Conservation (phyloP, 2,888 invertebrate genomes). For the Rhogogaster chlorosoma region DNA sequence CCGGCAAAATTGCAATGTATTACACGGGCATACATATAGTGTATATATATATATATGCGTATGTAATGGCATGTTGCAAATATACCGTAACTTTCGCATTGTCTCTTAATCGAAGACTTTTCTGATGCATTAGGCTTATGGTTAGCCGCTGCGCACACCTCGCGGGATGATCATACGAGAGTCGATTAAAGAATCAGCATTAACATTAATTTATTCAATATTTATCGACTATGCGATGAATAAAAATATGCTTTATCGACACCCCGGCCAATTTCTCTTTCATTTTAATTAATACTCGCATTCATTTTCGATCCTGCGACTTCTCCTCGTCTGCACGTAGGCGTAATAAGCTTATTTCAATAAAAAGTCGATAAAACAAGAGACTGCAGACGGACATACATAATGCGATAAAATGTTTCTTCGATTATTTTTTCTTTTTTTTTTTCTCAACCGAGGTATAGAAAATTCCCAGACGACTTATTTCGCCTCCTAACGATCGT, state of each 20-base stretch:
- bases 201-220: slow-evolving; percentile 2
- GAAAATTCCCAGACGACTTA: background rate
- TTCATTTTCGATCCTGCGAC: background rate
- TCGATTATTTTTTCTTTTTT: too few species aligned
- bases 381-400: background rate
- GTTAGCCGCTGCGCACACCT: background rate
- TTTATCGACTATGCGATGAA: background rate
- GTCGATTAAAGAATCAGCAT: background rate
- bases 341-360: background rate
- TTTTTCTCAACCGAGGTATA: too few species aligned
- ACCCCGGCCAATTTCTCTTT: slow-evolving; percentile 13
- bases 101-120: slow-evolving; percentile 17
- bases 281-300: background rate
- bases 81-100: slow-evolving; percentile 2
- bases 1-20: background rate
- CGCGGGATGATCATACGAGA: background rate
- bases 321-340: background rate
- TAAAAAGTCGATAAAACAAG: background rate
- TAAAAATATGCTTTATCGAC: background rate
- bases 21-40: background rate
- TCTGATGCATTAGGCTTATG: background rate
- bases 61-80: background rate
- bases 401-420: background rate
- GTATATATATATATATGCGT: background rate
- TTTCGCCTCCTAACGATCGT: background rate